Conservation (phyloP, 2,888 invertebrate genomes). For the Agonopterix subpropinquella region DNA sequence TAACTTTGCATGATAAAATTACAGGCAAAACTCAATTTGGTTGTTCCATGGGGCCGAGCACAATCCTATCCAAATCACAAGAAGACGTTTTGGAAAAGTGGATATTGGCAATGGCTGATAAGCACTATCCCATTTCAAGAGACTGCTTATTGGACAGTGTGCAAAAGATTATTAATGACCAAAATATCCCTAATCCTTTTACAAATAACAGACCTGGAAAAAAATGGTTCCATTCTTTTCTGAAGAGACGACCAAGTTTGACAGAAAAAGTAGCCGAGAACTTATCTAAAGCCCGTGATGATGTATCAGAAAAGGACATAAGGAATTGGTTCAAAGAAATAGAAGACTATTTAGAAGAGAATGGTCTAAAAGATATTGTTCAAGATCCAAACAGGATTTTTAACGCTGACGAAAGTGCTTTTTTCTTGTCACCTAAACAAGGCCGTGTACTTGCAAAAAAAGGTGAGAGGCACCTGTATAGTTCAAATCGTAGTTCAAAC, state of each 20-base stretch:
- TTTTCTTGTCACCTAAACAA: slow-evolving; percentile 36
- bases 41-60: slow-evolving; percentile 8
- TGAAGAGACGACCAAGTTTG: slow-evolving; percentile 1
- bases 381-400: slow-evolving; percentile 16
- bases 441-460: slow-evolving; percentile 29
- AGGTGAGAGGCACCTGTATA: slow-evolving; percentile 26
- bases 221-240: slow-evolving; percentile 2
- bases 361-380: slow-evolving; percentile 9
- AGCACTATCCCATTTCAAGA: slow-evolving; percentile 1
- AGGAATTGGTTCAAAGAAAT: slow-evolving; percentile 1
- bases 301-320: slow-evolving; percentile 1
- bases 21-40: slow-evolving; percentile 9
- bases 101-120: slow-evolving; percentile 1
- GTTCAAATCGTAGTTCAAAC: slow-evolving; percentile 19
- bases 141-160: slow-evolving; percentile 2
- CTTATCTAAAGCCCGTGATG: slow-evolving; percentile 1
- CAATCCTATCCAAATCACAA: slow-evolving; percentile 5
- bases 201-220: neutral
- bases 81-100: slow-evolving; percentile 3
- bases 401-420: slow-evolving; percentile 34
- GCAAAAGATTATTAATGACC: neutral
- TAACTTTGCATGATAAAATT: slow-evolving; percentile 8
- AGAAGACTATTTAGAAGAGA: slow-evolving; percentile 15
- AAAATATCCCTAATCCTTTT: neutral
- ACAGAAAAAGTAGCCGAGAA: slow-evolving; percentile 2